Conservation (phyloP, 1,140 invertebrate species). For the Drosophila pseudoananassae region DNA sequence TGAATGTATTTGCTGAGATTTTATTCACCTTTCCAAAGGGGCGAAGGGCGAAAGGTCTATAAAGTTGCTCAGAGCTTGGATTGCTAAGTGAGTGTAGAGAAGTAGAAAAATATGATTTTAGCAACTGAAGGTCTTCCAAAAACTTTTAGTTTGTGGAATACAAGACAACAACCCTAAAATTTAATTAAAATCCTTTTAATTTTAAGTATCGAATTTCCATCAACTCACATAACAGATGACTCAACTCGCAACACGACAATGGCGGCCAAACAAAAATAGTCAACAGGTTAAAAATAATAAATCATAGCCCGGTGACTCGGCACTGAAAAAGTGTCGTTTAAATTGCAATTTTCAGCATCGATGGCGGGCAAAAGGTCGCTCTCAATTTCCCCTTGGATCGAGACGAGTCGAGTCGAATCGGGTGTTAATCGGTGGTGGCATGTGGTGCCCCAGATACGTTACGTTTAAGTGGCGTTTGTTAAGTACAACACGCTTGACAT, state of each 20-base stretch:
- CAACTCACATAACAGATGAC: not conserved
- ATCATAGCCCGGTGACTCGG: slow-evolving; percentile 34
- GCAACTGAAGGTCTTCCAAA: not conserved
- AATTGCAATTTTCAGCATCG: slow-evolving; percentile 49
- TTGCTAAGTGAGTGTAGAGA: not conserved
- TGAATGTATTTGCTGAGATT: slow-evolving; percentile 42
- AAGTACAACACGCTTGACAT: slow-evolving; percentile 77
- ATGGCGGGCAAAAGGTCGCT: slow-evolving; percentile 24
- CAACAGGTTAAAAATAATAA: slow-evolving; percentile 45
- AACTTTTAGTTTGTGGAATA: not conserved
- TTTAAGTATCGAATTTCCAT: not conserved
- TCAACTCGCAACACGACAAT: not conserved
- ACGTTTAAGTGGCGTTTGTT: slow-evolving; percentile 76
- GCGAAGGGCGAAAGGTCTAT: slow-evolving; percentile 3
- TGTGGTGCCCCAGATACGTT: slow-evolving; percentile 26
- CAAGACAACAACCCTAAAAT: not conserved
- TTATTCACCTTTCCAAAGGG: slow-evolving; percentile 13
- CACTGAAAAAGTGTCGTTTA: slow-evolving; percentile 27
- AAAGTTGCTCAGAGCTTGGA: slow-evolving; percentile 1
- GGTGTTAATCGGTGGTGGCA: slow-evolving; percentile 35
- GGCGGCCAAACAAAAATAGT: slow-evolving; percentile 15
- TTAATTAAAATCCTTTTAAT: not conserved
- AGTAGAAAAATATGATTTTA: not conserved
- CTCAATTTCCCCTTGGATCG: slow-evolving; percentile 16
- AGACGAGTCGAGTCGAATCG: not conserved